Percentiles rank a stretch among this genome's conserved stretches.
These are phyloP conservation scores for Drosophila repleta DNA, from an alignment of 1,140 invertebrate genomes.

Conservation along the genomic window DNA sequence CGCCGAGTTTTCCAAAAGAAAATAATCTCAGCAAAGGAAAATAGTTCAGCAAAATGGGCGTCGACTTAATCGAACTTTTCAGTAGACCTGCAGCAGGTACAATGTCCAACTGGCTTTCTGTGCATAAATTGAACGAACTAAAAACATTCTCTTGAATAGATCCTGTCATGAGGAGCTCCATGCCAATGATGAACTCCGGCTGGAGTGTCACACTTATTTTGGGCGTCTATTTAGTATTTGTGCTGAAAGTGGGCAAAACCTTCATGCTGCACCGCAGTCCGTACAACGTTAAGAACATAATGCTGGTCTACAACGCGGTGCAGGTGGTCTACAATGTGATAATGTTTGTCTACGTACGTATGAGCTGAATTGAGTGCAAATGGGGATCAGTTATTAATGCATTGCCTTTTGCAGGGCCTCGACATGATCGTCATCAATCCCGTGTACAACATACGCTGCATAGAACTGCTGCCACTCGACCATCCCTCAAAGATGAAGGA, in stretches of 20 bases:
- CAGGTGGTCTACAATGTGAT: constrained; percentile 20
- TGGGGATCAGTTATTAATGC: not conserved
- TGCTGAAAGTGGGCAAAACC: constrained; percentile 4
- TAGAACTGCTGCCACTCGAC: constrained; percentile 2
- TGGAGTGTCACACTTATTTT: not conserved
- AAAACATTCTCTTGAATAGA: not conserved
- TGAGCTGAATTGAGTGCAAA: not conserved
- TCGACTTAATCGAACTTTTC: not conserved
- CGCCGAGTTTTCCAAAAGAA: no score
- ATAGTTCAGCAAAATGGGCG: no score
- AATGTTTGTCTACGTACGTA: not conserved
- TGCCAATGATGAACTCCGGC: not conserved
- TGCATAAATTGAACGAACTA: not conserved
- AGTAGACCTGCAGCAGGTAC: not conserved
- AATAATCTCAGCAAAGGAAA: no score
- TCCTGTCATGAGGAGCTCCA: not conserved
- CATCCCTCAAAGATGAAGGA: constrained; percentile 12
- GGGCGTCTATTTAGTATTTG: constrained; percentile 1
- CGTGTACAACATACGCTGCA: constrained; percentile 12
- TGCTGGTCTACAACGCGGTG: constrained; percentile 1
- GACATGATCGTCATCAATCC: constrained; percentile 5
- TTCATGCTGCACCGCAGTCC: constrained; percentile 13
- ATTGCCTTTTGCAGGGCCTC: not conserved
- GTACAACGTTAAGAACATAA: constrained; percentile 3
- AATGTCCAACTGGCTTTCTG: not conserved